Evolutionary conservation across 2,113 vertebrate genomes (phyloP).

Genomic region (Sinocyclocheilus grahami): DNA sequence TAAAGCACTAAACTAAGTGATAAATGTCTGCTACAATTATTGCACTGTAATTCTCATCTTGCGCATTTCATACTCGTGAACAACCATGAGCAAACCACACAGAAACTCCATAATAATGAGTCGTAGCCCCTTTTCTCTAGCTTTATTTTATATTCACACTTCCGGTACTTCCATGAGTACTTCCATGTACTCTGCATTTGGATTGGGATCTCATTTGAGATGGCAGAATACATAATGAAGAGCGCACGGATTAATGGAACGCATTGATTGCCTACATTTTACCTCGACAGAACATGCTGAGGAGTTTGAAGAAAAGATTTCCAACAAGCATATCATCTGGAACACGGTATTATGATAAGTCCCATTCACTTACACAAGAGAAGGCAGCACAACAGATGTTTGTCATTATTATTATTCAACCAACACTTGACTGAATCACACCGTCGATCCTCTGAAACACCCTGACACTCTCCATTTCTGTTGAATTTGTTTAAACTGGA

Average conservation of each 20-base stretch:
- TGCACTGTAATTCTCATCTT: too few species aligned
- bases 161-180: too few species aligned
- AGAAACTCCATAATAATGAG: too few species aligned
- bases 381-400: background rate
- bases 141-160: too few species aligned
- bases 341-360: background rate
- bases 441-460: background rate
- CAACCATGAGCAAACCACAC: too few species aligned
- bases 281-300: background rate
- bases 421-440: background rate
- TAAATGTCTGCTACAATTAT: background rate
- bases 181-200: too few species aligned
- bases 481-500: background rate
- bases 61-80: too few species aligned
- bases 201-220: background rate
- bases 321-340: background rate
- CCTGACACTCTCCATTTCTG: background rate
- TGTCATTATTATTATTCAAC: background rate
- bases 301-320: background rate
- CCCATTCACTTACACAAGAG: background rate
- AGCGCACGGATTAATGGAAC: background rate
- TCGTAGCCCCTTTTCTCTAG: too few species aligned
- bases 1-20: background rate
- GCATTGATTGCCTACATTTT: background rate
- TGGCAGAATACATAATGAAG: background rate